Percentiles rank a stretch among this genome's conserved stretches.
These are phyloP conservation scores for Agrypnus murinus DNA, from an alignment of 2,888 invertebrate species.

Conservation along the genomic window DNA sequence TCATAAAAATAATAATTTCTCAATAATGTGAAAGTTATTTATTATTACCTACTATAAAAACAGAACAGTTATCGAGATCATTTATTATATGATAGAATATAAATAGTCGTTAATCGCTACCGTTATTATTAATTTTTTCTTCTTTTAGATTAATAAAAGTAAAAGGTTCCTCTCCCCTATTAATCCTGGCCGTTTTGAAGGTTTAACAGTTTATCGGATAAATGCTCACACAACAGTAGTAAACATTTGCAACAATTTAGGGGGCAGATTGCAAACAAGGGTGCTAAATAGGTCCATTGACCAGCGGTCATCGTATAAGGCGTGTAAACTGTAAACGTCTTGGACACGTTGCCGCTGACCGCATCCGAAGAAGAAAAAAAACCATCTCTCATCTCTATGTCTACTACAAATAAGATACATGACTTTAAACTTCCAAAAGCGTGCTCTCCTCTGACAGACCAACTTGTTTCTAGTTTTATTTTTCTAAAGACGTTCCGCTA, in stretches of 20 bases:
- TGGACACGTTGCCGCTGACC: slow-evolving; percentile 35
- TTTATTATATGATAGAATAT: background rate
- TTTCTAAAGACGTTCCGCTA: slow-evolving; percentile 31
- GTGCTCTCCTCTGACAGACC: slow-evolving; percentile 39
- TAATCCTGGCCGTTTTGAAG: background rate
- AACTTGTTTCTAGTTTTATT: slow-evolving; percentile 14
- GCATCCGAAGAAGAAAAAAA: slow-evolving; percentile 39
- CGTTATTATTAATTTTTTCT: slow-evolving; percentile 1
- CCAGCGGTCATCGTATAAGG: slow-evolving; percentile 64
- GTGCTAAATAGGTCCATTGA: slow-evolving; percentile 69
- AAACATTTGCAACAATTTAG: slow-evolving; percentile 68
- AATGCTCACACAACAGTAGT: slow-evolving; percentile 51
- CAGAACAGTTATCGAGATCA: background rate
- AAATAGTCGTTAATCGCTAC: no score
- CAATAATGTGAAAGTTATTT: slow-evolving; percentile 20
- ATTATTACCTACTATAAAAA: slow-evolving; percentile 13
- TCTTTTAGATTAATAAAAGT: slow-evolving; percentile 1
- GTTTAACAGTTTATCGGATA: no score
- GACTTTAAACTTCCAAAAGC: slow-evolving; percentile 47
- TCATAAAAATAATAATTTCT: background rate
- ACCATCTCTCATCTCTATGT: slow-evolving; percentile 32
- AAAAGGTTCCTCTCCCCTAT: slow-evolving; percentile 1
- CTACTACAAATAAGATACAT: slow-evolving; percentile 46
- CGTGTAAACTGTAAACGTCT: slow-evolving; percentile 38
- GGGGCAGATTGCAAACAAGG: slow-evolving; percentile 70